phyloP scores from a whole-genome alignment of 2,888 invertebrate species.

The Cecidostiba fungosa region DNA sequence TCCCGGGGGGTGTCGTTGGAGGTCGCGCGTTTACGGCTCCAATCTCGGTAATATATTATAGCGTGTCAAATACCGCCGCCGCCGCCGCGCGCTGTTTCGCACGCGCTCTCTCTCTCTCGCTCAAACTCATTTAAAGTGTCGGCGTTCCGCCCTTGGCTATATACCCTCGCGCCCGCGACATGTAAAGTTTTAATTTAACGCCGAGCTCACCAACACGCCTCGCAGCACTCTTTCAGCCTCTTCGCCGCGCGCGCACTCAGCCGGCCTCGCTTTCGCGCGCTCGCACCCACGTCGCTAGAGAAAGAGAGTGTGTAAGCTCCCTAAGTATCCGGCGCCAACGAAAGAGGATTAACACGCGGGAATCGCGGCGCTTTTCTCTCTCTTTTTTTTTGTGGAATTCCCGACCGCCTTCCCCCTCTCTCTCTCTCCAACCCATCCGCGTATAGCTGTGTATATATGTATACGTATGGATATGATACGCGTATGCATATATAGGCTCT shows the following conservation, averaged over 20 bases:
- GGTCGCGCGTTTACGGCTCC: constrained; percentile 42
- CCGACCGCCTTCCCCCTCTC: neutral
- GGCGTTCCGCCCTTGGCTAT: neutral
- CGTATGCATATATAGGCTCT: neutral
- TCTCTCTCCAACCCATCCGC: neutral
- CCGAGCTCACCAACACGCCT: neutral
- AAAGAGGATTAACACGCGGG: constrained; percentile 42
- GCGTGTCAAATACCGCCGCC: constrained; percentile 38
- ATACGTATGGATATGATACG: neutral
- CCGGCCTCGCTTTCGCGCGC: neutral
- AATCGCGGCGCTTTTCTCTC: constrained; percentile 1
- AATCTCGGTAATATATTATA: constrained; percentile 52
- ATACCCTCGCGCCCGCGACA: neutral
- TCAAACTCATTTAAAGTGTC: constrained; percentile 12
- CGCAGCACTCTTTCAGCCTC: constrained; percentile 21
- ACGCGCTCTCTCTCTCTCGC: neutral
- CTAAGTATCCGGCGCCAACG: constrained; percentile 34
- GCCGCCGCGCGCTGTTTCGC: constrained; percentile 20
- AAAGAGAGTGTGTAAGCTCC: constrained; percentile 19
- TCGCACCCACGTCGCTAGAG: neutral
- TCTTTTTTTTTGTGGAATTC: neutral
- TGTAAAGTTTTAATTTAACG: constrained; percentile 19
- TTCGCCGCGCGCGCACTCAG: neutral
- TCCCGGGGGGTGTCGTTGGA: neutral
- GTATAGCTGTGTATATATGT: neutral